Base-by-base conservation (phyloP, 1,140 invertebrate species). In the Dinothrombium tinctorium region DNA sequence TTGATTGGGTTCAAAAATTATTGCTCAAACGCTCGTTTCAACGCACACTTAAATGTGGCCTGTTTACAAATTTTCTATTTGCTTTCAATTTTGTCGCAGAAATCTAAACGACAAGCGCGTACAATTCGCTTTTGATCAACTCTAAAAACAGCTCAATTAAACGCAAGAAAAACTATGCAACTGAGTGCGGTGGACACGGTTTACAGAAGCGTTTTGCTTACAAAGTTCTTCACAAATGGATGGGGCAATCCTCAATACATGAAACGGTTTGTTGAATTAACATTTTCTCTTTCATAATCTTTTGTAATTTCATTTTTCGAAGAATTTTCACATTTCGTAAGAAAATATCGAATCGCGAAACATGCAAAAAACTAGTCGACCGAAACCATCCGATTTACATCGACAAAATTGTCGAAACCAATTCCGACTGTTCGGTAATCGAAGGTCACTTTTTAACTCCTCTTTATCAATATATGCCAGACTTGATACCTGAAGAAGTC, bases 211-310 rank as follows among this genome's bases (percentile, higher is more conserved):
- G 68, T 92, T 53, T 63, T 95, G 19, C 61, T 94, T 28, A 79
- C 81, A 1, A 83, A 82, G 58, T 89, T 94, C 59, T 96, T 95
- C 56, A 77, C 76, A 1, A 83, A 86, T 65, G 87, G 87, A 47
- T 98, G 89, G 89, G 90, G 90, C 6, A 74, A 77, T 50, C 81
- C 87, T 6, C 74, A 89, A 52, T 76, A 79, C 62, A 65, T 95
- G 25, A 73, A 76, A 60, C 75, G 74, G 86, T 87, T 65, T 50
- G 46, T 14, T 14, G 15, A 41, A n/a, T 21, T 43, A 22, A 25
- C 38, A 43, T 22, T 53, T 54, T 41, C 17, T 43, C 14, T 40
- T 37, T 14, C 12, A 29, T 24, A 25, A 11, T 24, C n/a, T n/a
- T 24, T 29, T 23, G 3, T 32, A 25, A 7, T 37, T 32, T 29